phyloP scores from a whole-genome alignment of 2,113 vertebrate species.

The Urocolius indicus region DNA sequence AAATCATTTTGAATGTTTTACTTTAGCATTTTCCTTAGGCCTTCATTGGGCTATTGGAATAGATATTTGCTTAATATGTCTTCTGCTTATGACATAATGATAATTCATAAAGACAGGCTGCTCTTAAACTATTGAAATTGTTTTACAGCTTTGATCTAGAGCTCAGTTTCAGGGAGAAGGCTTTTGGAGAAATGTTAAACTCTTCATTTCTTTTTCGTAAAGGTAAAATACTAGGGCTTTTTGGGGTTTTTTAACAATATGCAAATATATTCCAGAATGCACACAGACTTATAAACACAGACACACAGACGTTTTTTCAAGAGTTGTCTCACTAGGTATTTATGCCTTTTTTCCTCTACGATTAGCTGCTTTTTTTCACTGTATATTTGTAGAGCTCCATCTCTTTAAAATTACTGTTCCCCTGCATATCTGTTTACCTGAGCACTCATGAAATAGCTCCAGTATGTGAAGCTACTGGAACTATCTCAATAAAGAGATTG shows the following conservation, averaged over 20 bases:
- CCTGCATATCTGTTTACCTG: neutral
- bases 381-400: neutral
- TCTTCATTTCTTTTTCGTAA: neutral
- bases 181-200: neutral
- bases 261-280: neutral
- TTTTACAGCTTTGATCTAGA: neutral
- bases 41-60: neutral
- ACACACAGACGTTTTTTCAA: neutral
- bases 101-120: neutral
- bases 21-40: neutral
- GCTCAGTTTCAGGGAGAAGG: neutral
- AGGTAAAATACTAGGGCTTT: accelerated
- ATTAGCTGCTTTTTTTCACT: neutral
- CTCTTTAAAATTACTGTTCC: neutral
- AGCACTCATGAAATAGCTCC: neutral
- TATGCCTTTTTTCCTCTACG: neutral
- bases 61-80: neutral
- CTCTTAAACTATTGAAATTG: neutral
- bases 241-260: neutral
- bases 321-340: neutral
- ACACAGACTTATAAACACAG: neutral
- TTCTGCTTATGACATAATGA: neutral
- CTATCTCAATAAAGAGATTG: neutral
- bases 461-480: neutral
- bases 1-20: neutral